Conservation (phyloP, 2,113 vertebrate species). For the Eubucco bourcierii region DNA sequence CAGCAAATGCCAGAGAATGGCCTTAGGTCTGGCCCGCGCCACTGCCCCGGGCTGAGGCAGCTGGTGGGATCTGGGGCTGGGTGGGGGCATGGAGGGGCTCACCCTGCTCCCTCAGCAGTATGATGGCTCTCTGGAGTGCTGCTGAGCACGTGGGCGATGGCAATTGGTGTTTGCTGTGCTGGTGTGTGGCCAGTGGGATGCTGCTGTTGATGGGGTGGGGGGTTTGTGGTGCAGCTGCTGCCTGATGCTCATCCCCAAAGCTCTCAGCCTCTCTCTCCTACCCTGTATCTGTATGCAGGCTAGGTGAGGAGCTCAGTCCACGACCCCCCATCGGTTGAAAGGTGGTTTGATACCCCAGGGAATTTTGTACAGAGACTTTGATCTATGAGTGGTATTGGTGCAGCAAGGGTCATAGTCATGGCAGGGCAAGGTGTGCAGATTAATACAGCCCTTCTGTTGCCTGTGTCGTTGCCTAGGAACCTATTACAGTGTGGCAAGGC, state of each 20-base stretch:
- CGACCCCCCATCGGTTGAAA: background rate
- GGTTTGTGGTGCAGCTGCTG: background rate
- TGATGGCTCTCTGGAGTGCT: background rate
- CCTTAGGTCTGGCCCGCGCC: background rate
- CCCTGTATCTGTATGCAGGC: background rate
- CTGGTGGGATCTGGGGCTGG: background rate
- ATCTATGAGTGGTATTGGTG: background rate
- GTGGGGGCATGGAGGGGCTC: background rate
- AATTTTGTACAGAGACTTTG: background rate
- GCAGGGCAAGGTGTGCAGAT: background rate
- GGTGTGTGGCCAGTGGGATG: background rate
- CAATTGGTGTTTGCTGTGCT: background rate
- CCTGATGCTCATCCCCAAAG: background rate
- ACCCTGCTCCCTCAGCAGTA: fast-evolving
- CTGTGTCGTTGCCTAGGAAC: background rate
- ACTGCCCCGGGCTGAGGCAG: fast-evolving
- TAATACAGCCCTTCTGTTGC: background rate
- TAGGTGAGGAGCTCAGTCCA: background rate
- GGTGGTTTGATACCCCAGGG: background rate
- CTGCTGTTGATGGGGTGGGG: fast-evolving
- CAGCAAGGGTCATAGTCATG: background rate
- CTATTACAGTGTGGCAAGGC: background rate
- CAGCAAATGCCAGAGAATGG: conserved; percentile 39
- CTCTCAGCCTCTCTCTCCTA: background rate
- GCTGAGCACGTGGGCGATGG: background rate